Conservation (phyloP, 2,888 invertebrate species). For the Andrena praecox region DNA sequence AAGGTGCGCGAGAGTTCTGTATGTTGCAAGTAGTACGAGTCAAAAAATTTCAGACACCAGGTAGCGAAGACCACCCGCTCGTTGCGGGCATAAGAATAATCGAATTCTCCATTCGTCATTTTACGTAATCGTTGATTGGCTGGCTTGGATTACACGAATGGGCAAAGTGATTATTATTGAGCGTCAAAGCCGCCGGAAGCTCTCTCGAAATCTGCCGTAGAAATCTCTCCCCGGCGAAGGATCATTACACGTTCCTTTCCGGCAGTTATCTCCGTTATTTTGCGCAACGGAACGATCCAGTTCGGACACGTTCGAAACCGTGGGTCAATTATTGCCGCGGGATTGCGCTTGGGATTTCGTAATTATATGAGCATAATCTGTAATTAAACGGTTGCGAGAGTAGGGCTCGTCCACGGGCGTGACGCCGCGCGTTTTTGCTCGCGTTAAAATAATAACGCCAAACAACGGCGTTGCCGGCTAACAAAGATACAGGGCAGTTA, state of each 20-base stretch:
- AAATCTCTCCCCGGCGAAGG: slow-evolving; percentile 23
- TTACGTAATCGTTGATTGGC: slow-evolving; percentile 55
- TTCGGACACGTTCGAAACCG: slow-evolving; percentile 33
- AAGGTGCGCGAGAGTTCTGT: slow-evolving; percentile 2
- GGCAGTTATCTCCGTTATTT: slow-evolving; percentile 67
- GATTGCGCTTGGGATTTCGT: slow-evolving; percentile 32
- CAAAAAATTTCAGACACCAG: not conserved
- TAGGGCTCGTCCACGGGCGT: not conserved
- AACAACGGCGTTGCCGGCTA: not conserved
- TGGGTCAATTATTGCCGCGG: slow-evolving; percentile 15
- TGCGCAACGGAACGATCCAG: slow-evolving; percentile 58
- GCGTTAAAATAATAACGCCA: not conserved
- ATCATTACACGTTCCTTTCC: slow-evolving; percentile 62
- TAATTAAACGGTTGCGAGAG: slow-evolving; percentile 48
- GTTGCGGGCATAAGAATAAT: slow-evolving; percentile 4
- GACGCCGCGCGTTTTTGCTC: not conserved
- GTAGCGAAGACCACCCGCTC: slow-evolving; percentile 8
- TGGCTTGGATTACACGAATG: not conserved
- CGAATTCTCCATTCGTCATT: slow-evolving; percentile 18
- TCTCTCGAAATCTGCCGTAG: slow-evolving; percentile 22
- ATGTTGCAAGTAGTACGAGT: not conserved
- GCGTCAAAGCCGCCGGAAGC: slow-evolving; percentile 25
- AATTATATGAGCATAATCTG: slow-evolving; percentile 36
- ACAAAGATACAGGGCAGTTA: not conserved
- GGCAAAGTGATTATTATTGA: not conserved